Conservation (phyloP, 2,113 vertebrate species). For the Typhlomys cinereus region DNA sequence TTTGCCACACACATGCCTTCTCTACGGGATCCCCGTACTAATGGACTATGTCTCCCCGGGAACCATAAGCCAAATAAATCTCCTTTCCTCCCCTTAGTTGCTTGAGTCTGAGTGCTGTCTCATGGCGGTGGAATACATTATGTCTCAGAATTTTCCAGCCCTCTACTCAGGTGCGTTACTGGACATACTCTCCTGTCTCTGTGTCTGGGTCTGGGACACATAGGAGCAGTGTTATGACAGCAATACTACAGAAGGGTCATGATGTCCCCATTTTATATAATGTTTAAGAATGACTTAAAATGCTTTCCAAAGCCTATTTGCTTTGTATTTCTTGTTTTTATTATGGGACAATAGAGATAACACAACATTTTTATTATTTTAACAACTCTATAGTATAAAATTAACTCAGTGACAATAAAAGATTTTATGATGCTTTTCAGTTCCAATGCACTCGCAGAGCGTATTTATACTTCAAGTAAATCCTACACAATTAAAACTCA, state of each 20-base stretch:
- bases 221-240: not conserved
- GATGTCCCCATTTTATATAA: no score
- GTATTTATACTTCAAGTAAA: no score
- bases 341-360: not conserved
- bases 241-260: not conserved
- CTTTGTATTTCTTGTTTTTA: not conserved
- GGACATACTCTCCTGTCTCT: not conserved
- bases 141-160: no score
- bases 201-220: accelerated
- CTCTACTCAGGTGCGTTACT: not conserved
- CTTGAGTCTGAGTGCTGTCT: no score
- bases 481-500: not conserved
- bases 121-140: no score
- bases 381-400: not conserved
- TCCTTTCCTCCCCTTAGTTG: no score
- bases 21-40: no score
- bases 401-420: not conserved
- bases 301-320: not conserved
- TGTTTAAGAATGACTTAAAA: not conserved
- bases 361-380: not conserved
- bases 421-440: accelerated
- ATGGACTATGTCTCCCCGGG: no score
- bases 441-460: not conserved
- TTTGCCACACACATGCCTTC: no score
- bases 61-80: no score